Evolutionary conservation across 1,140 invertebrate genomes (phyloP), one percentile per base, ranked within the genome.

Genomic region (Papilio glaucus): DNA sequence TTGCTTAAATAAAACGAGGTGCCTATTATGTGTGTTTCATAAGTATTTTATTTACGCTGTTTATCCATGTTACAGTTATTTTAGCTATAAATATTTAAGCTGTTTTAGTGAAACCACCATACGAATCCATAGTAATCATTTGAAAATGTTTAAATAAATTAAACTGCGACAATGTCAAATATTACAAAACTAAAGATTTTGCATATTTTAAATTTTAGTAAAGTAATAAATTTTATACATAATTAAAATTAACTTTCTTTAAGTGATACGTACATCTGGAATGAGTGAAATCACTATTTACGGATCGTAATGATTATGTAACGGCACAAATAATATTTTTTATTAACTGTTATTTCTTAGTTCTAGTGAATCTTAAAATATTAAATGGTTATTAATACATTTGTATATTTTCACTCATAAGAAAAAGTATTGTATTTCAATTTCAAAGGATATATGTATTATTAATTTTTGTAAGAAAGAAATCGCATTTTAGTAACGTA

Each of bases 1-100:
- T 57, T 53, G 67, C 67, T 69, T 69, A 33, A 69, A 69, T 21
- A 49, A 69, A 69, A 68, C 65, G 18, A 26, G 29, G 67, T 69
- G 67, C 45, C 67, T 69, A 69, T 53, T 69, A 62, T 37, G 37
- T 63, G 61, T 65, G 38, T 39, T 65, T 65, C 33, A 21, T 63
- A 65, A 65, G 18, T 12, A n/a, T n/a, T 38, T 65, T 65, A 12
- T 65, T 65, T 65, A 24, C 21, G 49, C 18, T 41, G 37, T 65
- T 41, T 21, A 65, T n/a, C 15, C 15, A 21, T 24, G 62, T 65
- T 39, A 41, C 39, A 21, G 62, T 18, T 37, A 39, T 39, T 65
- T 53, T 6, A 33, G 37, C n/a, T 4, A 39, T 65, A 4, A 39
- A 65, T 65, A 12, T 62, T 10, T 49, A 33, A 15, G 29, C 33